A percentile compares a stretch with the other conserved stretches of the same genome.
These are phyloP conservation scores for Isurus oxyrinchus DNA, from an alignment of 2,113 vertebrate genomes.

Conservation along the genomic window DNA sequence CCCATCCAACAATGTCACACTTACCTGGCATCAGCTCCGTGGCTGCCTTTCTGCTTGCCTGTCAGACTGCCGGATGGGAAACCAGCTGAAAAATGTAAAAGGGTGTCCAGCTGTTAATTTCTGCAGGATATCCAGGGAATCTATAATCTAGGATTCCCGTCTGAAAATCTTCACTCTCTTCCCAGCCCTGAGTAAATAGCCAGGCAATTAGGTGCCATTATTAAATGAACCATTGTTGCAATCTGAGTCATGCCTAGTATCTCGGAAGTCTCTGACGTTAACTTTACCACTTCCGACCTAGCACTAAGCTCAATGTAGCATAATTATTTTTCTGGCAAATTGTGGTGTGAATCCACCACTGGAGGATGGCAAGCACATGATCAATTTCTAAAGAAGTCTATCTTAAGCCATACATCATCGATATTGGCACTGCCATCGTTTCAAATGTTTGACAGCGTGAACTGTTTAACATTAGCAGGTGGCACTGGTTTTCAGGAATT, in stretches of 20 bases:
- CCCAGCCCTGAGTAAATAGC: background rate
- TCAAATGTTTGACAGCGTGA: background rate
- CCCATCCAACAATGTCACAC: background rate
- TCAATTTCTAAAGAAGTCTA: background rate
- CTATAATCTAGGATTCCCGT: background rate
- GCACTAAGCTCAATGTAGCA: background rate
- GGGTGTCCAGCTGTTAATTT: background rate
- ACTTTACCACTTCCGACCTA: background rate
- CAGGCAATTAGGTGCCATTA: background rate
- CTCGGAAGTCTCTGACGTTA: background rate
- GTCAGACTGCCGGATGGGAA: background rate
- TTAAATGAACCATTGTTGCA: background rate
- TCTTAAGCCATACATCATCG: too few species aligned
- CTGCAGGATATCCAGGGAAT: background rate
- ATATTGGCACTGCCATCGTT: background rate
- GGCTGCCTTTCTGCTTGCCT: background rate
- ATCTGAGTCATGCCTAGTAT: background rate
- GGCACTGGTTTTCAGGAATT: background rate
- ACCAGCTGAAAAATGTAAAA: background rate
- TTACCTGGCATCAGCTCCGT: background rate
- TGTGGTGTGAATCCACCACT: background rate
- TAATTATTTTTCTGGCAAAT: background rate
- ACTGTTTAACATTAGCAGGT: background rate
- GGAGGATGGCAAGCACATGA: background rate
- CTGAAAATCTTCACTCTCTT: background rate